Percentiles rank a stretch among this genome's conserved stretches.
These are phyloP conservation scores for Alethe castanea DNA, from an alignment of 2,113 vertebrate genomes.

Conservation along the genomic window DNA sequence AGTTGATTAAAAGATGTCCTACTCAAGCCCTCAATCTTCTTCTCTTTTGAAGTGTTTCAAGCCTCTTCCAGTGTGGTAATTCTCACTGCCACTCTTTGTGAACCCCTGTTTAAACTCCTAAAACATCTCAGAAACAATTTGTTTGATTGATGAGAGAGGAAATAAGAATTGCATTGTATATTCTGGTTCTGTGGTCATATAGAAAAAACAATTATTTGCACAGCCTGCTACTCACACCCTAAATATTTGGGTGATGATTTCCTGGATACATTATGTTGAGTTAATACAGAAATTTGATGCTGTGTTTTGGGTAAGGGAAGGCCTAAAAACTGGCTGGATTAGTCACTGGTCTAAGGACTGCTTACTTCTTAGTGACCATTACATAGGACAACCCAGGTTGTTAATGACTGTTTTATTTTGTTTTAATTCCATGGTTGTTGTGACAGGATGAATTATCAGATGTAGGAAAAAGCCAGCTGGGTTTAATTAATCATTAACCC, in stretches of 20 bases:
- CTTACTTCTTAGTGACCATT: not conserved
- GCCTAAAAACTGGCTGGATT: not conserved
- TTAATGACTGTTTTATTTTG: not conserved
- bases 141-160: not conserved
- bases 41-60: not conserved
- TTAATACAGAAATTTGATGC: not conserved
- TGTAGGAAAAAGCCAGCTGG: not conserved
- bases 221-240: not conserved
- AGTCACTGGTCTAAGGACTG: not conserved
- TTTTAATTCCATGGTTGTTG: not conserved
- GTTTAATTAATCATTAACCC: not conserved
- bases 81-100: not conserved
- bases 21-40: not conserved
- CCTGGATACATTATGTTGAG: not conserved
- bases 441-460: not conserved
- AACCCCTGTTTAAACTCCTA: not conserved
- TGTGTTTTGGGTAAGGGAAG: not conserved
- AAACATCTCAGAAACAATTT: not conserved
- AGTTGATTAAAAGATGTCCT: not conserved
- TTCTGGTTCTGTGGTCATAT: not conserved
- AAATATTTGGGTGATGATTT: conserved; percentile 47
- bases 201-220: not conserved
- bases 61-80: not conserved
- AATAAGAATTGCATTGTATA: not conserved
- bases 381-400: not conserved